A percentile compares a stretch with the other conserved stretches of the same genome.
These are phyloP conservation scores for Meteorus colon DNA, from an alignment of 2,888 invertebrate species.

Conservation along the genomic window DNA sequence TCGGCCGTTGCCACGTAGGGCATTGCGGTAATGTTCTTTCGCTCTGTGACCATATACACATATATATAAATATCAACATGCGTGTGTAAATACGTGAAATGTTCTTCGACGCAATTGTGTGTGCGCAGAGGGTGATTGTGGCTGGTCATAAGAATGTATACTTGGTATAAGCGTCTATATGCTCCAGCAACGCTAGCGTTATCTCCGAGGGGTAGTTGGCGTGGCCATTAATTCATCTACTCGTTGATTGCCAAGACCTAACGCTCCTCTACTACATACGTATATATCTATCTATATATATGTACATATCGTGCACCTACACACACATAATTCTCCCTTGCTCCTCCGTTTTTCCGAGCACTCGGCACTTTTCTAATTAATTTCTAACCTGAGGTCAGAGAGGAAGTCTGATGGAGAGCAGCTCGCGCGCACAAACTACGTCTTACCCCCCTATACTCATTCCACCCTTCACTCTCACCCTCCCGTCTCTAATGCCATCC, in stretches of 20 bases:
- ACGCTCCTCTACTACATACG: slow-evolving; percentile 44
- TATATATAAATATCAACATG: neutral
- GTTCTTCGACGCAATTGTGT: slow-evolving; percentile 25
- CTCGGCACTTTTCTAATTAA: slow-evolving; percentile 70
- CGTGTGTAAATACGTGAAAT: slow-evolving; percentile 17
- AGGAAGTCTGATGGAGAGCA: neutral
- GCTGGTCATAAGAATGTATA: slow-evolving; percentile 47
- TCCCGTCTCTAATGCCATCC: neutral
- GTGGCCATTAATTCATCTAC: slow-evolving; percentile 70
- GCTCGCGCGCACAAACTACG: slow-evolving; percentile 15
- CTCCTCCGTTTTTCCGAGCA: slow-evolving; percentile 44
- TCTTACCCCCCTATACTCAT: slow-evolving; percentile 4
- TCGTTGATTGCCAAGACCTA: slow-evolving; percentile 66
- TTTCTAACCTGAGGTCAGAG: slow-evolving; percentile 66
- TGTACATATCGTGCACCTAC: neutral
- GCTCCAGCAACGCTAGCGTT: slow-evolving; percentile 19
- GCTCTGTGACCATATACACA: neutral
- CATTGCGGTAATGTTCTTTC: slow-evolving; percentile 43
- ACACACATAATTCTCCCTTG: slow-evolving; percentile 34
- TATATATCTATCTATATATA: neutral
- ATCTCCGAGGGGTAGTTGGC: slow-evolving; percentile 64
- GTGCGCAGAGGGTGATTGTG: slow-evolving; percentile 18
- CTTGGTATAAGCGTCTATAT: slow-evolving; percentile 30
- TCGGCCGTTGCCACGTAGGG: slow-evolving; percentile 44
- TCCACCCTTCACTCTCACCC: neutral